Percentiles rank a stretch among this genome's conserved stretches.
phyloP scores from a whole-genome alignment of 2,113 vertebrate genomes.

The Rhinopomastus cyanomelas region DNA sequence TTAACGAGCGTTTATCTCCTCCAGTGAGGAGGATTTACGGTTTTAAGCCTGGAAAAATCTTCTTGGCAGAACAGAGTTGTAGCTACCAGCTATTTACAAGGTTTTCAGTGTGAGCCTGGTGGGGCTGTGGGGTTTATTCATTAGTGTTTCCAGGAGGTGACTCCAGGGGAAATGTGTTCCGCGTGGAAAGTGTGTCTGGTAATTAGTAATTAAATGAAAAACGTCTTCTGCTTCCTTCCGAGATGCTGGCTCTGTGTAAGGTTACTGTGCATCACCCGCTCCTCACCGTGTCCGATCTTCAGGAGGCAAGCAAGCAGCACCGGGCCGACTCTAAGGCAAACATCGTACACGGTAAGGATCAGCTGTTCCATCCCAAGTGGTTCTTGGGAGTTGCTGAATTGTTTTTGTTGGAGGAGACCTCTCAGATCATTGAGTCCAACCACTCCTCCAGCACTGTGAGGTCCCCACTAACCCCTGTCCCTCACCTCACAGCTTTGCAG shows the following conservation, averaged over 20 bases:
- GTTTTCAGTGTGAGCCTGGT: fast-evolving
- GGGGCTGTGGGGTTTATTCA: background rate
- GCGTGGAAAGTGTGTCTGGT: background rate
- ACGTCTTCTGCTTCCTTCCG: background rate
- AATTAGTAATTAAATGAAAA: background rate
- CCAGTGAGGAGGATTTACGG: background rate
- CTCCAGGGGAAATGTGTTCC: background rate
- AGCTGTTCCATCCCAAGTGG: fast-evolving
- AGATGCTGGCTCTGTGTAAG: conserved; percentile 83
- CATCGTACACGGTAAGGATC: conserved; percentile 87
- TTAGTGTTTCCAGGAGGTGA: background rate
- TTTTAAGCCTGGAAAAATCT: background rate
- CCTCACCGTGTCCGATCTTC: conserved; percentile 77
- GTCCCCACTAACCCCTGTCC: no score
- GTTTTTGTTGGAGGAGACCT: no score
- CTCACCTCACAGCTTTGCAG: no score
- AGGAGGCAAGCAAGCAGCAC: conserved; percentile 81
- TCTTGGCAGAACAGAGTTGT: background rate
- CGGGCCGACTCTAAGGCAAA: conserved; percentile 85
- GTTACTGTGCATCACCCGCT: conserved; percentile 76
- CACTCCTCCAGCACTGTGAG: no score
- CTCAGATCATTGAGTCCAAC: no score
- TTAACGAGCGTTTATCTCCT: background rate
- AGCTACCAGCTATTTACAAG: background rate
- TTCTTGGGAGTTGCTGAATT: background rate